Evolutionary conservation across 2,888 invertebrate species (phyloP).

Genomic region (Rhodophaea formosa): DNA sequence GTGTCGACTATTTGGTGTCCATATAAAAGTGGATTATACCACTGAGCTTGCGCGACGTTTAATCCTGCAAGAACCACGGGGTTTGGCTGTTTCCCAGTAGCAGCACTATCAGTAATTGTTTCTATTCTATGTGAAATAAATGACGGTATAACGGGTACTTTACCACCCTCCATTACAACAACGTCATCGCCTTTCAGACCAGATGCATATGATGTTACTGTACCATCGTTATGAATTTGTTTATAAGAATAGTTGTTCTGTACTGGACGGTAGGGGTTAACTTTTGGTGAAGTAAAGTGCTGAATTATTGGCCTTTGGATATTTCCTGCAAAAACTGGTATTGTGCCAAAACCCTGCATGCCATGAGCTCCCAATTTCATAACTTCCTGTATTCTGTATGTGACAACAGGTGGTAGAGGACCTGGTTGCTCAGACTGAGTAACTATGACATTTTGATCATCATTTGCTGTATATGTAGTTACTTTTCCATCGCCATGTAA

Average conservation of each 20-base stretch:
- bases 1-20: not conserved
- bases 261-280: not conserved
- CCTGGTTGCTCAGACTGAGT: constrained; percentile 32
- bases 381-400: constrained; percentile 35
- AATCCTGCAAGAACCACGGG: not conserved
- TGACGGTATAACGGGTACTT: constrained; percentile 23
- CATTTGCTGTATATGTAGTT: constrained; percentile 35
- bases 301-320: not conserved
- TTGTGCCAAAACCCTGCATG: not conserved
- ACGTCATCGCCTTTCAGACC: not conserved
- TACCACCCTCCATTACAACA: constrained; percentile 15
- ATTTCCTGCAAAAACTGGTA: constrained; percentile 15
- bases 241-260: constrained; percentile 17
- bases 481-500: constrained; percentile 32
- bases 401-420: constrained; percentile 33
- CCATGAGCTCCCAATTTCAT: constrained; percentile 20
- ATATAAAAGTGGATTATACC: not conserved
- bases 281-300: constrained; percentile 6
- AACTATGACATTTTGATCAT: constrained; percentile 34
- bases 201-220: constrained; percentile 11
- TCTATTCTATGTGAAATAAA: constrained; percentile 25
- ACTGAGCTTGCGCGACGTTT: not conserved
- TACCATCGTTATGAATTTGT: constrained; percentile 18
- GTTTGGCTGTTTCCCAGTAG: constrained; percentile 16
- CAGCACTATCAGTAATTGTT: constrained; percentile 24